phyloP scores from a whole-genome alignment of 2,888 invertebrate genomes.

The Osmoderma eremita region DNA sequence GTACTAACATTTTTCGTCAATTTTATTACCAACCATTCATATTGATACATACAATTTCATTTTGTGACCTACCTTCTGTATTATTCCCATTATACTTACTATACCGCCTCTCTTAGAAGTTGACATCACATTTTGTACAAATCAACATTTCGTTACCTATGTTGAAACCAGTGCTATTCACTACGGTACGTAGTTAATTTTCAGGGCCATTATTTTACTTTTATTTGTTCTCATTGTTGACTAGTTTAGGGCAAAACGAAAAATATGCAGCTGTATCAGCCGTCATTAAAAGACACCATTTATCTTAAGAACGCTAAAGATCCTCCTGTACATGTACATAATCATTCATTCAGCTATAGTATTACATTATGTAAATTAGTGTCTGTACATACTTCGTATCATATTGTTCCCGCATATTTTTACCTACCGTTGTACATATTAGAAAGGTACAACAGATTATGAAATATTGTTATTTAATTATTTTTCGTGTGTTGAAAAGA shows the following conservation, averaged over 20 bases:
- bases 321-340: constrained; percentile 27
- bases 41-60: no score
- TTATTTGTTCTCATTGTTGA: constrained; percentile 39
- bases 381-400: constrained; percentile 30
- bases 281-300: constrained; percentile 12
- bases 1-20: background rate
- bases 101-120: constrained; percentile 38
- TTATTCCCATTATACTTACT: no score
- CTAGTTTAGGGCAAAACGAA: constrained; percentile 39
- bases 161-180: constrained; percentile 47
- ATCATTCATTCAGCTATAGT: constrained; percentile 27
- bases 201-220: constrained; percentile 39
- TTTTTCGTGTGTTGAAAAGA: constrained; percentile 42
- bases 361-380: constrained; percentile 11
- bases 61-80: no score
- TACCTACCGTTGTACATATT: constrained; percentile 42
- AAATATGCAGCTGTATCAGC: constrained; percentile 33
- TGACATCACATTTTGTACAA: constrained; percentile 50
- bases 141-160: constrained; percentile 52
- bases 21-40: no score
- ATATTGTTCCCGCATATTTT: constrained; percentile 22
- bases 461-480: constrained; percentile 46
- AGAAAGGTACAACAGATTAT: constrained; percentile 41
- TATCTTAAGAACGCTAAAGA: background rate
- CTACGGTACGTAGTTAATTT: constrained; percentile 22